A percentile compares a stretch with the other conserved stretches of the same genome.
Evolutionary conservation across 2,113 vertebrate species (phyloP).

Genomic region (Galemys pyrenaicus): DNA sequence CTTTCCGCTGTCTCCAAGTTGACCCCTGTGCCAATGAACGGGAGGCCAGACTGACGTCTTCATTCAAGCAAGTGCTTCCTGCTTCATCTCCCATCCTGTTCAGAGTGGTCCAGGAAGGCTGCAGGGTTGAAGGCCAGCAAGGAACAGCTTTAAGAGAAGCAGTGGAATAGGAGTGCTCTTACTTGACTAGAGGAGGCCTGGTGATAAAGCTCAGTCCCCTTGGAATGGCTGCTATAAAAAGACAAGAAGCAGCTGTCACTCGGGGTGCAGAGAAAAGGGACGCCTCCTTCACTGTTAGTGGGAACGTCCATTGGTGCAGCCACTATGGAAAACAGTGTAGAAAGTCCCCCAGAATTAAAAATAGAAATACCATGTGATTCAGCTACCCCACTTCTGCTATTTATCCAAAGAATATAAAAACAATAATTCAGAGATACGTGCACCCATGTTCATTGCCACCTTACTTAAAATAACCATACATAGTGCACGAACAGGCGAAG

Average conservation of each 20-base stretch:
- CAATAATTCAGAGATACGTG: no score
- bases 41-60: neutral
- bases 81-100: accelerated
- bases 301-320: no score
- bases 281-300: no score
- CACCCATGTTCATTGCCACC: no score
- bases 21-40: neutral
- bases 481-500: no score
- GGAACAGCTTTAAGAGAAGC: neutral
- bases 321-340: no score
- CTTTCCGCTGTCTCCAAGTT: neutral
- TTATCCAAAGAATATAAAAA: no score
- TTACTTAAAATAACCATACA: no score
- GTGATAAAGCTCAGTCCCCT: neutral
- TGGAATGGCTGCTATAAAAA: neutral
- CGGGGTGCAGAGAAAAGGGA: no score
- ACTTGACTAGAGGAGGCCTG: neutral
- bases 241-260: neutral
- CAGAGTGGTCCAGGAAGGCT: neutral
- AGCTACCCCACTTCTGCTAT: no score
- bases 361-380: no score
- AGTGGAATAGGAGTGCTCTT: neutral
- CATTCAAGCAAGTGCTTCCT: accelerated
- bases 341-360: no score
- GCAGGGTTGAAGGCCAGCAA: neutral